These are phyloP conservation scores for Synergus laeviventris DNA, from an alignment of 2,888 invertebrate species.

Conservation along the genomic window DNA sequence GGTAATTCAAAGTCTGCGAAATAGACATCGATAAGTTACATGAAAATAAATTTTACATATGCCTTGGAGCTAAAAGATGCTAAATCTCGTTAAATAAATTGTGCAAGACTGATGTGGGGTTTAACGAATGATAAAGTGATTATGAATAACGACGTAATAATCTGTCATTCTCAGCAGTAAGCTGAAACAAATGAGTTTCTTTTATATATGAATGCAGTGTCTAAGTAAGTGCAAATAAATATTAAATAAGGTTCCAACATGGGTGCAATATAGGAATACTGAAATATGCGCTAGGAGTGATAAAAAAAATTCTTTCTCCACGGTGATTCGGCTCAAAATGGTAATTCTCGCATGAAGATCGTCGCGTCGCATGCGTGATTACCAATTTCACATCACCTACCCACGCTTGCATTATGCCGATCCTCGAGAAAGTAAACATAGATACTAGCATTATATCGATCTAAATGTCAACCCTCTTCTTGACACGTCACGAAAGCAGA, in stretches of 20 bases:
- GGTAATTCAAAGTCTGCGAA: background rate
- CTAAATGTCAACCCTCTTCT: conserved; percentile 52
- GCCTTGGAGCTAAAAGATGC: conserved; percentile 9
- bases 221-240: conserved; percentile 1
- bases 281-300: background rate
- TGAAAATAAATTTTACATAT: conserved; percentile 26
- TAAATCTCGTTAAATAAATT: conserved; percentile 13
- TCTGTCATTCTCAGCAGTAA: conserved; percentile 8
- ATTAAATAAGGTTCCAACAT: background rate
- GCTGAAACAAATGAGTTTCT: conserved; percentile 2
- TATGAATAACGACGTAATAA: conserved; percentile 28
- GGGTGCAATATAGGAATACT: background rate
- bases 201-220: background rate
- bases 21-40: background rate
- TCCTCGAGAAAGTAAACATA: conserved; percentile 37
- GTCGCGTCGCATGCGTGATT: conserved; percentile 13
- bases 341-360: conserved; percentile 8
- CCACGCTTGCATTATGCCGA: conserved; percentile 52
- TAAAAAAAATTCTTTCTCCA: conserved; percentile 15
- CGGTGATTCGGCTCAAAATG: conserved; percentile 14
- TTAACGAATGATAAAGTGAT: conserved; percentile 26
- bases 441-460: conserved; percentile 40
- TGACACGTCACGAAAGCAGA: conserved; percentile 40
- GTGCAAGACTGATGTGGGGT: conserved; percentile 17
- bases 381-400: conserved; percentile 49